Percentiles rank a stretch among this genome's conserved stretches.
These are phyloP conservation scores for Serinus canaria DNA, from an alignment of 2,113 vertebrate genomes.

Conservation along the genomic window DNA sequence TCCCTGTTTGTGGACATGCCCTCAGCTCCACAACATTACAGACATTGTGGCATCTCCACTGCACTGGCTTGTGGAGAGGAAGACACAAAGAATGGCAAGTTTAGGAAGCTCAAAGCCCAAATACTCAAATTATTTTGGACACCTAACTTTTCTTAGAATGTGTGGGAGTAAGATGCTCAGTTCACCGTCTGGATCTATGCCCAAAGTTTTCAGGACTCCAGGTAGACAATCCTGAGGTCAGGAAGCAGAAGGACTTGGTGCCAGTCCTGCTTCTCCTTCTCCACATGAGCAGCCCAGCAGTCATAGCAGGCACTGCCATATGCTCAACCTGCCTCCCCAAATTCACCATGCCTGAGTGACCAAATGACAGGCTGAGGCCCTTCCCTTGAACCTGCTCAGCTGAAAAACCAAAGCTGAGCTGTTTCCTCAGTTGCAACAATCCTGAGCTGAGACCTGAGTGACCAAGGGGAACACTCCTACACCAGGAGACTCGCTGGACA, in stretches of 20 bases:
- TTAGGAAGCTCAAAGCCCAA: background rate
- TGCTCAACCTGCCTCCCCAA: slow-evolving; percentile 10
- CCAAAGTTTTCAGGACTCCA: slow-evolving; percentile 10
- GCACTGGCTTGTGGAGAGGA: background rate
- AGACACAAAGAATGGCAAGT: accelerated
- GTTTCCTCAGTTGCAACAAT: background rate
- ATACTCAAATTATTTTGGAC: accelerated
- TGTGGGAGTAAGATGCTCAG: background rate
- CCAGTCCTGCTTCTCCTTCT: background rate
- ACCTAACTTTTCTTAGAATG: background rate
- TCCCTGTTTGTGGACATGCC: accelerated
- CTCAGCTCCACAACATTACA: background rate
- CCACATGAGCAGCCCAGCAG: background rate
- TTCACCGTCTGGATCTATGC: background rate
- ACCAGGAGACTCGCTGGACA: background rate
- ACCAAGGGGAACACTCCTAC: background rate
- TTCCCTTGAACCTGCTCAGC: background rate
- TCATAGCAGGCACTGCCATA: slow-evolving; percentile 33
- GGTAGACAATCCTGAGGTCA: background rate
- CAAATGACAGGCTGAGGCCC: background rate
- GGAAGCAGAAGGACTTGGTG: background rate
- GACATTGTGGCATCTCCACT: accelerated
- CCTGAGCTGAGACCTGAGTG: background rate
- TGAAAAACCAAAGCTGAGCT: background rate
- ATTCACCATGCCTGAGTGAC: background rate